A percentile compares a stretch with the other conserved stretches of the same genome.
Evolutionary conservation across 2,888 invertebrate species (phyloP).

Genomic region (Phanerotoma sp.): DNA sequence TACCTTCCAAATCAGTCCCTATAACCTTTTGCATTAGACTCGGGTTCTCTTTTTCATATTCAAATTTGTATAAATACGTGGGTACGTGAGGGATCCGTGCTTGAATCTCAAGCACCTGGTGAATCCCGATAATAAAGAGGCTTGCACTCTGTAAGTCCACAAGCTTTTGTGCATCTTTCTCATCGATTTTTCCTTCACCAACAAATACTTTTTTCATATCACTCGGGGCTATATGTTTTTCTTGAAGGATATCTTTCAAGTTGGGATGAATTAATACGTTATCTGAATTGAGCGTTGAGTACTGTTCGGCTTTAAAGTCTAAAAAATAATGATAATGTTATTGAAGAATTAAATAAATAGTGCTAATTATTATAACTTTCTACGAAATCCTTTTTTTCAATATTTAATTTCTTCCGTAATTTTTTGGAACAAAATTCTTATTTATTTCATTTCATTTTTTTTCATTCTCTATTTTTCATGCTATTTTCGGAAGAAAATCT

Average conservation of each 20-base stretch:
- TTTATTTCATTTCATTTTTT: neutral
- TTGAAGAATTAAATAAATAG: no score
- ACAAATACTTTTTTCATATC: slow-evolving; percentile 42
- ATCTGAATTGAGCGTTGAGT: no score
- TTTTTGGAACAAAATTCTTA: no score
- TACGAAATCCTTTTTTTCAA: no score
- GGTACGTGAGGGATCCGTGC: slow-evolving; percentile 9
- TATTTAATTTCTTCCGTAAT: no score
- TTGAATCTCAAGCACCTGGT: slow-evolving; percentile 38
- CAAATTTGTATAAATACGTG: slow-evolving; percentile 46
- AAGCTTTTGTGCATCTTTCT: slow-evolving; percentile 27
- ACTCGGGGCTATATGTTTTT: slow-evolving; percentile 27
- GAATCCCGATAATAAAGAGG: slow-evolving; percentile 39
- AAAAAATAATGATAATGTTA: neutral
- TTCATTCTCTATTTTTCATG: neutral
- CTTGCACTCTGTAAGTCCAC: slow-evolving; percentile 36
- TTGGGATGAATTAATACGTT: slow-evolving; percentile 32
- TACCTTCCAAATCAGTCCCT: slow-evolving; percentile 38
- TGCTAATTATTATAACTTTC: no score
- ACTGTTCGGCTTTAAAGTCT: slow-evolving; percentile 24
- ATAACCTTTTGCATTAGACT: slow-evolving; percentile 26
- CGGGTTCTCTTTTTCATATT: slow-evolving; percentile 32
- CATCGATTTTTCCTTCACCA: slow-evolving; percentile 33
- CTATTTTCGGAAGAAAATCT: no score
- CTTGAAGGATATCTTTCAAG: slow-evolving; percentile 21